Base-by-base conservation (phyloP, 2,113 vertebrate species). In the Thamnophis sirtalis region DNA sequence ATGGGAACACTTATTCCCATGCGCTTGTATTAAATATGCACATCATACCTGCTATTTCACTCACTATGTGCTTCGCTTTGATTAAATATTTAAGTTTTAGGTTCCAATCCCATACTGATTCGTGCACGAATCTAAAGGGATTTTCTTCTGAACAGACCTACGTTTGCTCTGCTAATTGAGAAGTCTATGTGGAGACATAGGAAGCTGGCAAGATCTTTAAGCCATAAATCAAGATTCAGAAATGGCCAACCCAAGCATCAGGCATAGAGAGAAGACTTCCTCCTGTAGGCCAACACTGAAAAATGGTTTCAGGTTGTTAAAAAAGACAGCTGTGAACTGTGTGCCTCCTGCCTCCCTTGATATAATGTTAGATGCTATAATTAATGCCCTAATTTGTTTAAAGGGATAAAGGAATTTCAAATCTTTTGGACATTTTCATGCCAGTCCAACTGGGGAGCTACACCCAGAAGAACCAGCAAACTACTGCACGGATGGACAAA, bases 401-500 rank as follows among this genome's bases (percentile, higher is more conserved):
- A 80, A 80, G 3, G 17, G 43, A 80, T 21, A 43, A 21, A 43
- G 7, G 19, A 21, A 80, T 80, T 80, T 7, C 17, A 80, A 80
- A 80, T 80, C 68, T 33, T 80, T 80, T 19, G 6, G 33, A 43
- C 17, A 9, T 80, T 80, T 21, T 43, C 73, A 80, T 17, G 33
- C 33, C 73, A 43, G 7, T 43, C 33, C 33, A 80, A 43, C 17
- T 43, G 7, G 17, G 7, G 17, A 80, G 19, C 73, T 80, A 21
- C 17, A 43, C 68, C 68, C 38, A 38, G 68, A 80, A 80, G 68
- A 80, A 26, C 43, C 49, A 28, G 51, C 55, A 49, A 51, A 91
- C 93, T 92, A 13, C 53, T 93, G 93, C 91, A 88, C 60, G 90
- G 58, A 92, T 68, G 84, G 94, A 93, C 49, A 92, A 48, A 51